These are phyloP conservation scores for Odontesthes bonariensis DNA, from an alignment of 2,113 vertebrate genomes.

Conservation along the genomic window DNA sequence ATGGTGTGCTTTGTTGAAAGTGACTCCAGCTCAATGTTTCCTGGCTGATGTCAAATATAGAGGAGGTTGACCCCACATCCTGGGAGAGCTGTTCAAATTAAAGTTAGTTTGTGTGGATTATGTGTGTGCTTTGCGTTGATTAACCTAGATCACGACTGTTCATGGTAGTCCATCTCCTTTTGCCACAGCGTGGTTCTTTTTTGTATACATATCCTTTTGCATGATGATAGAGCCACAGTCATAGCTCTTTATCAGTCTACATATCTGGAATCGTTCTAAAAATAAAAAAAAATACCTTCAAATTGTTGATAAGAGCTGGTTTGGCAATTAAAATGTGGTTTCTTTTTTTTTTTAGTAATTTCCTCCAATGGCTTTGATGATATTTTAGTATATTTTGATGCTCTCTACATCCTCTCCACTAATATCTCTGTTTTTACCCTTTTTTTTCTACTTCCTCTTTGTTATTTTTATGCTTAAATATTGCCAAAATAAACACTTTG, in stretches of 20 bases:
- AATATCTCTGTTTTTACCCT: not conserved
- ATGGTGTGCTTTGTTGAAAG: constrained; percentile 29
- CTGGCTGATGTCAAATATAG: constrained; percentile 42
- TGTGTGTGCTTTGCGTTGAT: constrained; percentile 36
- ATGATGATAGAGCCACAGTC: constrained; percentile 3
- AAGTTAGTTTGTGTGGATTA: constrained; percentile 29
- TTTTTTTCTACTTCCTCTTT: not conserved
- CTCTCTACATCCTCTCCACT: too few relatives aligned
- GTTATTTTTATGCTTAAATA: not conserved
- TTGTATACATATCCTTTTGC: constrained; percentile 25
- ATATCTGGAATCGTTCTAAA: not conserved
- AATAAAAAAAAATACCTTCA: constrained; percentile 20
- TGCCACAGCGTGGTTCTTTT: constrained; percentile 35
- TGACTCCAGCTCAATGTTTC: constrained; percentile 15
- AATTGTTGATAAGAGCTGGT: not conserved
- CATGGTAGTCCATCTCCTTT: constrained; percentile 28
- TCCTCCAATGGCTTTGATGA: too few relatives aligned
- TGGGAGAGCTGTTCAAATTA: constrained; percentile 51
- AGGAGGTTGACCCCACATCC: constrained; percentile 37
- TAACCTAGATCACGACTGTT: constrained; percentile 50
- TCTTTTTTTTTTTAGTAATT: too few relatives aligned
- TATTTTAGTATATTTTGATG: too few relatives aligned
- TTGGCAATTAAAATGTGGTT: not conserved
- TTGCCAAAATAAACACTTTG: not conserved
- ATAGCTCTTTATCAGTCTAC: constrained; percentile 5